Evolutionary conservation across 2,113 vertebrate species (phyloP).

Genomic region (Pelecanus crispus): DNA sequence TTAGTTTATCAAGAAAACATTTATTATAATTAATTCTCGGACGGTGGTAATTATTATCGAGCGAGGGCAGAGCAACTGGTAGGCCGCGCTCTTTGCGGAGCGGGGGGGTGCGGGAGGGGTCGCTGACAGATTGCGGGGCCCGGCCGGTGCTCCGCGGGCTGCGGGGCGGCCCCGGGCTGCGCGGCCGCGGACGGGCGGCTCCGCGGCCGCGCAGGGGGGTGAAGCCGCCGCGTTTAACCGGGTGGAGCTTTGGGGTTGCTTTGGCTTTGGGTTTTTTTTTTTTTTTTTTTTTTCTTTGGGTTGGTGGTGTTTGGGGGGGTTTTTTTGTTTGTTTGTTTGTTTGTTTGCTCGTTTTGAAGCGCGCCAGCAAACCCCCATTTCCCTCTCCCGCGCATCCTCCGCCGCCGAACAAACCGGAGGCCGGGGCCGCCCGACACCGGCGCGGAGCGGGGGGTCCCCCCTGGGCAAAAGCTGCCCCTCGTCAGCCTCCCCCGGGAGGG

Average conservation of each 20-base stretch:
- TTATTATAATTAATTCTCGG: slow-evolving; percentile 93
- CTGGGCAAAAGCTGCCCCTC: neutral
- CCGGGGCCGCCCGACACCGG: neutral
- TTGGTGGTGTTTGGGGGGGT: neutral
- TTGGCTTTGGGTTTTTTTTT: no score
- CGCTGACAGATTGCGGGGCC: slow-evolving; percentile 89
- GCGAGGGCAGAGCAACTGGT: slow-evolving; percentile 86
- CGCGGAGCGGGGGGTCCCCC: neutral
- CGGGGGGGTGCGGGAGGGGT: neutral
- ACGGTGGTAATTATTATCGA: slow-evolving; percentile 90
- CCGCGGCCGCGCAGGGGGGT: neutral
- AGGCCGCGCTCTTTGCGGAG: slow-evolving; percentile 71
- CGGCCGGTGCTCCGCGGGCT: slow-evolving; percentile 81
- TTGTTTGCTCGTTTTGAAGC: neutral
- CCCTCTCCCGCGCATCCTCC: neutral
- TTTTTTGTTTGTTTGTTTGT: neutral
- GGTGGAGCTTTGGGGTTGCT: neutral
- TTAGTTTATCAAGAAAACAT: slow-evolving; percentile 95
- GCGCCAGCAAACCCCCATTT: neutral
- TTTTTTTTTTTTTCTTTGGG: neutral
- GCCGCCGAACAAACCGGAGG: neutral
- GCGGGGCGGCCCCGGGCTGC: slow-evolving; percentile 40
- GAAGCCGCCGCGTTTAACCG: neutral
- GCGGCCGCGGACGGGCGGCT: neutral
- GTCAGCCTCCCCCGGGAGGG: neutral